These are phyloP conservation scores for Macrotus californicus DNA, from an alignment of 2,113 vertebrate species.

Conservation along the genomic window DNA sequence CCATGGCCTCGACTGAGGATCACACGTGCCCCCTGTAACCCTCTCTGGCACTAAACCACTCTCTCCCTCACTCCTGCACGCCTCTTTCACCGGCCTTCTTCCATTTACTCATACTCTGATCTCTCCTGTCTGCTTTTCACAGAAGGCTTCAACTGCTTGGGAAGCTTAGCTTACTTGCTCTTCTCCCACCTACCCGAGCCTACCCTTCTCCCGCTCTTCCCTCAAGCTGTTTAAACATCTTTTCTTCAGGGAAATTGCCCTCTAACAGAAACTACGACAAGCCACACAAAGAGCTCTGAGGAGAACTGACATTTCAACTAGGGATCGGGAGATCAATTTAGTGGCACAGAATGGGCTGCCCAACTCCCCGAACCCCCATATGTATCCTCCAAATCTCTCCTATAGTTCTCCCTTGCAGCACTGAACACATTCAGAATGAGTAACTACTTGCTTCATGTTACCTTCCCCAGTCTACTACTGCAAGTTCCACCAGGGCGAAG, in stretches of 20 bases:
- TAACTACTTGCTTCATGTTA: not conserved
- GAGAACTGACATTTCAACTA: slow-evolving; percentile 14
- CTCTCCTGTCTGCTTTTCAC: not conserved
- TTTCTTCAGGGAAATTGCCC: not conserved
- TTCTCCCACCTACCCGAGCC: not conserved
- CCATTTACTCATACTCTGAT: not conserved
- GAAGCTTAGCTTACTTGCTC: not conserved
- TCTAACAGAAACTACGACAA: slow-evolving; percentile 31
- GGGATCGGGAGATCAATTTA: not conserved
- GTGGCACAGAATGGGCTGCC: not conserved
- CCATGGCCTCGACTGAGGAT: not conserved
- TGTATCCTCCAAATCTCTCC: not conserved
- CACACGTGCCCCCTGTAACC: not conserved
- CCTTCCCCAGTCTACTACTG: not conserved
- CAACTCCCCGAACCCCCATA: not conserved
- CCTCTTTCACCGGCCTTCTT: not conserved
- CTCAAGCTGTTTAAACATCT: not conserved
- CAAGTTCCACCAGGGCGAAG: not conserved
- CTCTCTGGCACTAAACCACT: not conserved
- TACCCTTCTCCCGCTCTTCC: not conserved
- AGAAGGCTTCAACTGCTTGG: not conserved
- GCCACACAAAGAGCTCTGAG: slow-evolving; percentile 46
- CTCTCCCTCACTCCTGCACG: not conserved
- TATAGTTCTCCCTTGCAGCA: not conserved
- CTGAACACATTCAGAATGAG: not conserved